Conservation (phyloP, 2,113 vertebrate species). For the Triplophysa siluroides region DNA sequence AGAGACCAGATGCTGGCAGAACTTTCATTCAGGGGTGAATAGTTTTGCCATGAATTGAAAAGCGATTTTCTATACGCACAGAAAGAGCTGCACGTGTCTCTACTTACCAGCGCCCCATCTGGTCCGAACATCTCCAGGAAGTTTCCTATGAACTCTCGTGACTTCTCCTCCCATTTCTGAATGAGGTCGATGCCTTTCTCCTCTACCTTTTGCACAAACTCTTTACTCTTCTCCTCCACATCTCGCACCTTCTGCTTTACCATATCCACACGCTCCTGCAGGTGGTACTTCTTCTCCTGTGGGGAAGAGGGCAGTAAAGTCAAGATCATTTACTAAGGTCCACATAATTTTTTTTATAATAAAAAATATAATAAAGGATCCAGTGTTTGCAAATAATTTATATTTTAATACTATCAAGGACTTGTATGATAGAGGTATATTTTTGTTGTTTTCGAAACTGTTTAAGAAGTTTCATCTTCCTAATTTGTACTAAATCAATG, state of each 20-base stretch:
- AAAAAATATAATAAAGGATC: too few species aligned
- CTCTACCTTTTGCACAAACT: constrained; percentile 87
- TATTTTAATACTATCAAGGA: too few species aligned
- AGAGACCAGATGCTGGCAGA: background rate
- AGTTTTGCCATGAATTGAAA: background rate
- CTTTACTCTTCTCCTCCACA: constrained; percentile 87
- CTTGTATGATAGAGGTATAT: too few species aligned
- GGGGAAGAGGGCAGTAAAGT: background rate
- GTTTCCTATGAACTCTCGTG: constrained; percentile 86
- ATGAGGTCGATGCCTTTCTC: constrained; percentile 90
- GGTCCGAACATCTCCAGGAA: constrained; percentile 89
- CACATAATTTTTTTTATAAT: background rate
- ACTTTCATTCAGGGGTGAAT: background rate
- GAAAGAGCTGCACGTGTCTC: background rate
- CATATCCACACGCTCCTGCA: constrained; percentile 85
- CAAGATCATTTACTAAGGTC: background rate
- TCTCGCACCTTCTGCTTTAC: constrained; percentile 87
- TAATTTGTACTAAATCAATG: background rate
- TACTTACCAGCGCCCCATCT: constrained; percentile 82
- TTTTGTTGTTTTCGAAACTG: too few species aligned
- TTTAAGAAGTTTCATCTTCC: too few species aligned
- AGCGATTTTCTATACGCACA: background rate
- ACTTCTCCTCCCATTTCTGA: constrained; percentile 90
- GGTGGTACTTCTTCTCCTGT: constrained; percentile 87
- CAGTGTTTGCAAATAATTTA: too few species aligned